These are phyloP conservation scores for Plagiodera versicolora DNA, from an alignment of 2,888 invertebrate species.

Conservation along the genomic window DNA sequence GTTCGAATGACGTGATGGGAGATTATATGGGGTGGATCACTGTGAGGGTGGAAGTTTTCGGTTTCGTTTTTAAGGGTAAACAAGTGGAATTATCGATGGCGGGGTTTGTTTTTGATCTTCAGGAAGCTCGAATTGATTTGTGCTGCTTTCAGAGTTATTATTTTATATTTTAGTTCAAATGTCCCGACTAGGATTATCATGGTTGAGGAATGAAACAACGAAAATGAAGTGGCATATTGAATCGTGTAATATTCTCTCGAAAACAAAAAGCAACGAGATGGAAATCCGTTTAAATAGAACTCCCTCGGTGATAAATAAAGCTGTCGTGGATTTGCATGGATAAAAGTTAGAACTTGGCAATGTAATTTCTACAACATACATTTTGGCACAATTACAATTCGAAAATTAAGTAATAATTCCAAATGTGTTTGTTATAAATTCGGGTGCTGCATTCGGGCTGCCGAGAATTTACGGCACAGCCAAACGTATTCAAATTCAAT, in stretches of 20 bases:
- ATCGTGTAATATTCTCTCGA: neutral
- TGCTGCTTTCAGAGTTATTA: too few relatives aligned
- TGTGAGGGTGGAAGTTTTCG: too few relatives aligned
- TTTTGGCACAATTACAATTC: conserved; percentile 35
- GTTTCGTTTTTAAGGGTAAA: too few relatives aligned
- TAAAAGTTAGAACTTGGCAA: conserved; percentile 30
- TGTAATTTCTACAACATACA: conserved; percentile 20
- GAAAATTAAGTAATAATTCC: conserved; percentile 35
- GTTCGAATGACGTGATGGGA: neutral
- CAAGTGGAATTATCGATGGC: too few relatives aligned
- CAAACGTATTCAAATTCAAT: conserved; percentile 20
- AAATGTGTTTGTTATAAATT: conserved; percentile 33
- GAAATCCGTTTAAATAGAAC: conserved; percentile 32
- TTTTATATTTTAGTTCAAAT: too few relatives aligned
- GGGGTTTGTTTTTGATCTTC: too few relatives aligned
- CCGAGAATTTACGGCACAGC: conserved; percentile 14
- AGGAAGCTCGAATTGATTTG: too few relatives aligned
- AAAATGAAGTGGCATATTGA: too few relatives aligned
- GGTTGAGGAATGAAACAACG: neutral
- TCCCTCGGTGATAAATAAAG: conserved; percentile 27
- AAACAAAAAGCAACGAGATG: conserved; percentile 27
- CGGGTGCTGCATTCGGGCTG: conserved; percentile 14
- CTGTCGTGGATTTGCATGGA: conserved; percentile 27
- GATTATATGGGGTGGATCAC: too few relatives aligned
- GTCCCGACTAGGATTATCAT: too few relatives aligned